Base-by-base conservation (phyloP, 2,113 vertebrate genomes). In the Cacatua alba region DNA sequence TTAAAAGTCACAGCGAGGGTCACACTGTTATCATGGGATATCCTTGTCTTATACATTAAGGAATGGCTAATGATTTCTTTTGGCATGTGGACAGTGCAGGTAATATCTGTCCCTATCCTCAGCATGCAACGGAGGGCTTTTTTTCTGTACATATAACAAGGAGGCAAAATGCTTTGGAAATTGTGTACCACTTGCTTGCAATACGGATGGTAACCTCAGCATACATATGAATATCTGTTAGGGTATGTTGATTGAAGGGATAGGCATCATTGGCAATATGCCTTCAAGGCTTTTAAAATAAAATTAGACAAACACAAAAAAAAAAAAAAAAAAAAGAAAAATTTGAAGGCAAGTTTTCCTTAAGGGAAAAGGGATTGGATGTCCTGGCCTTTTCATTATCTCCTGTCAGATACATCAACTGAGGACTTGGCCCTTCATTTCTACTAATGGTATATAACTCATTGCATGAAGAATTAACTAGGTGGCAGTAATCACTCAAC, bases 401-500 rank as follows among this genome's bases (percentile, higher is more conserved):
- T 84, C 11, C 44, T 64, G 17, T 37, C 37, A 76, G 55, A 79
- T 25, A 59, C 8, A 37, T 53, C n/a, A 84, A 0, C 26, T 75
- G 63, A 93, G 43, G 35, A 35, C 39, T 90, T 94, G 82, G 48
- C 12, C 62, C 26, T 88, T 86, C 59, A 15, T 77, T 93, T 85
- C 63, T 83, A 33, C 31, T 77, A 41, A 62, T 44, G 91, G 26
- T 43, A 29, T 65, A 37, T 68, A 92, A 90, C 59, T 81, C 44
- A 67, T 91, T 95, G 63, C 91, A 60, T 33, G 39, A 35, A 81
- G 70, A 82, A 75, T 78, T 72, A 93, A 93, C 90, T 90, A 97
- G 92, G 55, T 90, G 67, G 86, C 96, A 95, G 85, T 92, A 97
- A 96, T 91, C 84, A 86, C 92, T 77, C 84, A 67, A 2, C 43